phyloP scores from a whole-genome alignment of 2,113 vertebrate species.

The Oryzias javanicus region DNA sequence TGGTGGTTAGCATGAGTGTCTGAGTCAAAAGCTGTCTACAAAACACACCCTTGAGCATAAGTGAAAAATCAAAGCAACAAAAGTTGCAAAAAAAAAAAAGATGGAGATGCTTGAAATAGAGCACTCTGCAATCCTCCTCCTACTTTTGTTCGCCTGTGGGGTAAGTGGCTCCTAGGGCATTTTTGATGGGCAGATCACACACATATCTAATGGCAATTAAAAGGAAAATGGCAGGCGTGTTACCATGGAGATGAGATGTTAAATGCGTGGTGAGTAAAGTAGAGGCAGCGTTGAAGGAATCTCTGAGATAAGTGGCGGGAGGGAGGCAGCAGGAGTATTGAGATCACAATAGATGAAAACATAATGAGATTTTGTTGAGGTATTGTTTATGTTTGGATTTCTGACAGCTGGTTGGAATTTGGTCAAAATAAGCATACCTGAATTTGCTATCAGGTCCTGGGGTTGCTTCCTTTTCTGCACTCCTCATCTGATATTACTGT shows the following conservation, averaged over 20 bases:
- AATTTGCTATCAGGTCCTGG: conserved; percentile 23
- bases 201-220: conserved; percentile 68
- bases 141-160: conserved; percentile 34
- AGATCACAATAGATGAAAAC: conserved; percentile 34
- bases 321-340: conserved; percentile 1
- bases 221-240: conserved; percentile 61
- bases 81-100: conserved; percentile 19
- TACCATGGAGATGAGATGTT: conserved; percentile 66
- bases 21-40: conserved; percentile 28
- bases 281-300: conserved; percentile 29
- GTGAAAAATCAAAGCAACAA: conserved; percentile 40
- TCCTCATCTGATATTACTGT: not conserved
- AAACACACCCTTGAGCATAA: conserved; percentile 50
- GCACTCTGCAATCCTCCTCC: conserved; percentile 4
- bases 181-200: conserved; percentile 64
- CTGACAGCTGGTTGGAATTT: conserved; percentile 12
- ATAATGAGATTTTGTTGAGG: conserved; percentile 34
- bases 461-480: conserved; percentile 8
- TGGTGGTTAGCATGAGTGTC: conserved; percentile 18
- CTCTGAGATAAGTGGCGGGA: conserved; percentile 4
- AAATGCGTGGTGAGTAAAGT: conserved; percentile 47
- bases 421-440: conserved; percentile 16
- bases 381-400: conserved; percentile 17
- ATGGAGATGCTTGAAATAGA: conserved; percentile 28
- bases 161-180: conserved; percentile 23